Evolutionary conservation across 2,888 invertebrate genomes (phyloP), one percentile per base, ranked within the genome.

Genomic region (Chymomyza procnemis): DNA sequence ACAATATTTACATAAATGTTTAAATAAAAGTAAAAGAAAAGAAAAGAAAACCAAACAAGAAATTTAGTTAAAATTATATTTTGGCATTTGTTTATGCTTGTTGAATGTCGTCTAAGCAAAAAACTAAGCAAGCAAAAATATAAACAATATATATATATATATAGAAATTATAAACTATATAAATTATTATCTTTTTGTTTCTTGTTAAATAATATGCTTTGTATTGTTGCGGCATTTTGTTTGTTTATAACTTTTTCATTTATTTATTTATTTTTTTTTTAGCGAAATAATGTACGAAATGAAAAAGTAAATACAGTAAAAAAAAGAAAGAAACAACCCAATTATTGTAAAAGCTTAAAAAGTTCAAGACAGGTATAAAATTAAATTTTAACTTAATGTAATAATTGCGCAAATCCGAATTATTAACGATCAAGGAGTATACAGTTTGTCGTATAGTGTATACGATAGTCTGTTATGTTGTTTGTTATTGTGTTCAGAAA

Each of bases 61-160:
- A 75, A 75, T 82, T 80, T 80, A 75, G 79, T 81, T 79, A 5
- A 81, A 79, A 76, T 81, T 79, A 75, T 66, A 76, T 76, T 76
- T 14, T 73, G 77, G 75, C 73, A 71, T 72, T 67, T 68, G 59
- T 69, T 70, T 73, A 70, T 66, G 66, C 67, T 76, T 74, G 30
- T 26, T 55, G 9, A 22, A 55, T 14, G 71, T 64, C 66, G 71
- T 64, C 66, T 64, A 66, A 71, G 61, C 61, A 30, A 59, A 52
- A n/a, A 65, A 59, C 18, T 50, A 14, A 50, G 16, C 16, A 50
- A 50, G 6, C 52, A 48, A 30, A 58, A 58, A n/a, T 46, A n/a
- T 16, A 47, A 46, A 41, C 14, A 41, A 6, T 21, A 8, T 21
- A 46, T 41, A 71, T 26, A 34, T 34, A 41, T 16, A 46, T 18